Evolutionary conservation across 2,113 vertebrate genomes (phyloP).

Genomic region (Tetrax tetrax): DNA sequence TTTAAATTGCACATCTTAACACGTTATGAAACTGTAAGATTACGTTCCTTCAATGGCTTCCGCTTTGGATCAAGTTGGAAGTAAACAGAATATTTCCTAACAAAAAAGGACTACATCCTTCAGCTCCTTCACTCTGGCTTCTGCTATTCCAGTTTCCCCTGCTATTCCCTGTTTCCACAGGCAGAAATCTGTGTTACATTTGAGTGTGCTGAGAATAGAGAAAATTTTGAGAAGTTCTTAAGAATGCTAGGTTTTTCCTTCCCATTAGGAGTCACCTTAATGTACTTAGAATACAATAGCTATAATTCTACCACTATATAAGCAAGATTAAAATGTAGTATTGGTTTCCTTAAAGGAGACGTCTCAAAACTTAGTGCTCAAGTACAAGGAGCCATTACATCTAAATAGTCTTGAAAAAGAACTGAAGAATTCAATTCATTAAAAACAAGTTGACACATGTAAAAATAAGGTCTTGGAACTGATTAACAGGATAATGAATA

Average conservation of each 20-base stretch:
- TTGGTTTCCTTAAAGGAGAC: background rate
- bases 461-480: background rate
- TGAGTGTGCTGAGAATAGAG: background rate
- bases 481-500: background rate
- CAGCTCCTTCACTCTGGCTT: background rate
- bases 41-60: background rate
- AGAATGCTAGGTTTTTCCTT: background rate
- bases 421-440: background rate
- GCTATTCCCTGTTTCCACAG: rapidly evolving
- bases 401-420: background rate
- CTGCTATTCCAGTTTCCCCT: background rate
- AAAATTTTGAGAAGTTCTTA: background rate
- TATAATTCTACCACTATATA: background rate
- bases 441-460: background rate
- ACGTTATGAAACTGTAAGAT: background rate
- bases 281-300: background rate
- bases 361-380: background rate
- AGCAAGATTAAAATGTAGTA: background rate
- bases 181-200: background rate
- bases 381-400: background rate
- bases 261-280: background rate
- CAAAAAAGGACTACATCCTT: background rate
- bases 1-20: background rate
- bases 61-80: background rate
- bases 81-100: background rate